These are phyloP conservation scores for Aythya baeri DNA, from an alignment of 2,113 vertebrate genomes.

Conservation along the genomic window DNA sequence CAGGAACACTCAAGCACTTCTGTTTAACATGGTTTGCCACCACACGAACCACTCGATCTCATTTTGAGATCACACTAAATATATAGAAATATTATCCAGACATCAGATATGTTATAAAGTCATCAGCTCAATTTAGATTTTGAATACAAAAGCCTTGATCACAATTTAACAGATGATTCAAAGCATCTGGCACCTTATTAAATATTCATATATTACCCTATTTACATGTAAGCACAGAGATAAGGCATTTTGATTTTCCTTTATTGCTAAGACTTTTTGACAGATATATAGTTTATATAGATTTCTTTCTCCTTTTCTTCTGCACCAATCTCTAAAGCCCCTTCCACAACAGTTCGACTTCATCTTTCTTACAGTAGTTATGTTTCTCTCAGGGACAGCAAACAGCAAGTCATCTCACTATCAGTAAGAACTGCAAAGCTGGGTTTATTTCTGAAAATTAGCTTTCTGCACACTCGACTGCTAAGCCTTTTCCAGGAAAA, in stretches of 20 bases:
- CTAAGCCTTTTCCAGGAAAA: background rate
- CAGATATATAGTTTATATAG: background rate
- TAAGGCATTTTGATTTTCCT: background rate
- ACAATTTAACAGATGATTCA: constrained; percentile 10
- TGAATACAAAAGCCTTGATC: background rate
- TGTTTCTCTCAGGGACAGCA: background rate
- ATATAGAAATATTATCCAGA: background rate
- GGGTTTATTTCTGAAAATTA: background rate
- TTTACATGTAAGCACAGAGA: background rate
- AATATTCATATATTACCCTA: background rate
- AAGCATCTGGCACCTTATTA: background rate
- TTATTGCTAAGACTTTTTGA: background rate
- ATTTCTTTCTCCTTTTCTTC: background rate
- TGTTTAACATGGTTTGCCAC: background rate
- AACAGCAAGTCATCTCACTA: background rate
- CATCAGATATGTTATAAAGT: background rate
- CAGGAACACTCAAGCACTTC: background rate
- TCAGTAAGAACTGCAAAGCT: background rate
- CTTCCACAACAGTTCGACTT: background rate
- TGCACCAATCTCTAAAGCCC: background rate
- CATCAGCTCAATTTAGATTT: background rate
- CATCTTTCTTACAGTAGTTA: background rate
- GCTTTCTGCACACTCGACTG: background rate
- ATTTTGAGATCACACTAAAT: background rate
- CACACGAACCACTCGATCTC: background rate